A percentile compares a stretch with the other conserved stretches of the same genome.
Conservation (phyloP, 92 coral and sea anemone genomes). For the Phenganax subtilis region DNA sequence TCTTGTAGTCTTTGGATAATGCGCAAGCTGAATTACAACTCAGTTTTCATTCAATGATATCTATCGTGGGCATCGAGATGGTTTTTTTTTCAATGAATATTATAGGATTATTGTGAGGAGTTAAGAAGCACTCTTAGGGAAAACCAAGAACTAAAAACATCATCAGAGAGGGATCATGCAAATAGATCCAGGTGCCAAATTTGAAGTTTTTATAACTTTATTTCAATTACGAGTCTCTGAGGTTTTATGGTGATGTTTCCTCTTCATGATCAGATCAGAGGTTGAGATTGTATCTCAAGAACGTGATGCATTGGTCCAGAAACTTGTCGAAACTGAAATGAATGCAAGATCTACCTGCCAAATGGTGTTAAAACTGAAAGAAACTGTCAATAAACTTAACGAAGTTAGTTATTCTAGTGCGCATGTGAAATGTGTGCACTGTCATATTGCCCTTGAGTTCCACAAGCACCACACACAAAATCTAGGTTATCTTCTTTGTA, state of each 20-base stretch:
- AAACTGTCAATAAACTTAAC: slow-evolving; percentile 68
- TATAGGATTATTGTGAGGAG: slow-evolving; percentile 77
- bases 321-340: slow-evolving; percentile 87
- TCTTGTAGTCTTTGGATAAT: too few species aligned
- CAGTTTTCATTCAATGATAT: too few species aligned
- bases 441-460: too few species aligned
- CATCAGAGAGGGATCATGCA: slow-evolving; percentile 78
- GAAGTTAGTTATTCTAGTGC: slow-evolving; percentile 49
- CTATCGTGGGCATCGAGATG: background rate
- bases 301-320: slow-evolving; percentile 64
- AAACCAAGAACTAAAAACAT: slow-evolving; percentile 79
- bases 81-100: background rate
- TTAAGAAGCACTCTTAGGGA: slow-evolving; percentile 72
- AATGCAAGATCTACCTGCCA: slow-evolving; percentile 83
- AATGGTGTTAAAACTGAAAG: slow-evolving; percentile 70
- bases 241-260: background rate
- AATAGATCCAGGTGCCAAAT: slow-evolving; percentile 64
- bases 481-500: too few species aligned
- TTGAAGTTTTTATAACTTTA: background rate
- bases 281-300: slow-evolving; percentile 71
- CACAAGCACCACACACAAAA: too few species aligned
- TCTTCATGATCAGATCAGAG: slow-evolving; percentile 56
- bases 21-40: too few species aligned
- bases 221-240: background rate
- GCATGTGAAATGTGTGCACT: background rate